phyloP scores from a whole-genome alignment of 30 jellyfish, hydroid and myxozoan genomes.

The Haliclystus octoradiatus region DNA sequence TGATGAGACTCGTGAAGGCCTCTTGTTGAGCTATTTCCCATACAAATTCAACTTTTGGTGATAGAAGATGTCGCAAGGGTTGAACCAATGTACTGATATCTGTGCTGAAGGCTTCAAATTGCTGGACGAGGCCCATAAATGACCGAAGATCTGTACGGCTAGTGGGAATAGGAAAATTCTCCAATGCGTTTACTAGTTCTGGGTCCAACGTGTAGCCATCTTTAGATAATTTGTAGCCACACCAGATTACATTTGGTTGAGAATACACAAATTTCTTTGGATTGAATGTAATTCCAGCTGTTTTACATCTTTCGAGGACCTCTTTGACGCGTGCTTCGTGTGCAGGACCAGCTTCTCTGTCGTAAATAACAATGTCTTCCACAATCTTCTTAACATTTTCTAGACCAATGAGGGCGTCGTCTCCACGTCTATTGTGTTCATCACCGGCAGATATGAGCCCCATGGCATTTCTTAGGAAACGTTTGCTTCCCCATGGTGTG shows the following conservation, averaged over 20 bases:
- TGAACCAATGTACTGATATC: neutral
- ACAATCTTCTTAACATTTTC: neutral
- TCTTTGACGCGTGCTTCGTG: neutral
- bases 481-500: constrained; percentile 1
- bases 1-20: neutral
- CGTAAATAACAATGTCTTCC: neutral
- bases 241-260: neutral
- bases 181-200: neutral
- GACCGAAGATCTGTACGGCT: neutral
- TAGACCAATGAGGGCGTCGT: neutral
- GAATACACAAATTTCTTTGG: neutral
- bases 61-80: neutral
- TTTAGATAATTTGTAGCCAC: neutral
- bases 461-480: neutral
- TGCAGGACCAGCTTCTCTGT: neutral
- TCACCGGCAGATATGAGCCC: constrained; percentile 1
- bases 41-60: neutral
- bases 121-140: neutral
- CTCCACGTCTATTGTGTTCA: neutral
- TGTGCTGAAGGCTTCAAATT: neutral
- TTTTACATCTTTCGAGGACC: neutral
- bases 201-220: neutral
- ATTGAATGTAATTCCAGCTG: neutral
- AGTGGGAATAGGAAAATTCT: neutral
- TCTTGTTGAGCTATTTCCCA: neutral